A percentile compares a stretch with the other conserved stretches of the same genome.
Evolutionary conservation across 2,797 vertebrate genomes (phyloP).

Genomic region (Peromyscus aztecus): DNA sequence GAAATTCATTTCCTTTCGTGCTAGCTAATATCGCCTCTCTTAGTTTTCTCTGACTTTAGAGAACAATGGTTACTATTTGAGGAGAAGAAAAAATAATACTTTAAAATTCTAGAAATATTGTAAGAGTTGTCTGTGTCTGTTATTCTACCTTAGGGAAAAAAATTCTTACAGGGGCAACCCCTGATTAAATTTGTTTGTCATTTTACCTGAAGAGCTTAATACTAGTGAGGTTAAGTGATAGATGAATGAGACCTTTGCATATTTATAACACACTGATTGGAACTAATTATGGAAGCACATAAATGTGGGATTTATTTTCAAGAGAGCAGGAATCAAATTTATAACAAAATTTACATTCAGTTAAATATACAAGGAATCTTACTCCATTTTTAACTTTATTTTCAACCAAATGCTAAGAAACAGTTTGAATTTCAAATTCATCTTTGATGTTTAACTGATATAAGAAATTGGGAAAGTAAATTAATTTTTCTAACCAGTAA

Average conservation of each 20-base stretch:
- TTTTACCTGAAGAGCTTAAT: conserved; percentile 59
- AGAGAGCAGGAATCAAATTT: conserved; percentile 66
- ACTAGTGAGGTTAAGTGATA: conserved; percentile 40
- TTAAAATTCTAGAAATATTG: conserved; percentile 35
- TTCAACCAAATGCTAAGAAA: conserved; percentile 50
- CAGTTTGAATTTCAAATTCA: conserved; percentile 57
- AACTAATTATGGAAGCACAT: conserved; percentile 74
- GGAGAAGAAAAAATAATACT: conserved; percentile 39
- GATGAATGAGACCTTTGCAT: conserved; percentile 66
- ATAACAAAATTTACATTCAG: conserved; percentile 67
- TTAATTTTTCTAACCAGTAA: conserved; percentile 66
- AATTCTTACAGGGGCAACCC: not conserved
- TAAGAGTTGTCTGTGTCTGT: not conserved
- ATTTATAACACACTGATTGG: conserved; percentile 76
- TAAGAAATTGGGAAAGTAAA: conserved; percentile 62
- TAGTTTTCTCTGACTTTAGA: conserved; percentile 12
- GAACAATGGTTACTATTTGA: conserved; percentile 47
- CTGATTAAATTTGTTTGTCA: conserved; percentile 38
- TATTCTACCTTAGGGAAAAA: not conserved
- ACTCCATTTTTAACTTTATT: conserved; percentile 59
- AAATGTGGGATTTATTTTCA: conserved; percentile 75
- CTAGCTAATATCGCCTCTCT: not conserved
- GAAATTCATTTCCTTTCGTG: conserved; percentile 28
- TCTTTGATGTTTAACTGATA: conserved; percentile 19
- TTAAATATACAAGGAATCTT: conserved; percentile 57